These are phyloP conservation scores for Lipophrys pholis DNA, from an alignment of 2,113 vertebrate genomes.

Conservation along the genomic window DNA sequence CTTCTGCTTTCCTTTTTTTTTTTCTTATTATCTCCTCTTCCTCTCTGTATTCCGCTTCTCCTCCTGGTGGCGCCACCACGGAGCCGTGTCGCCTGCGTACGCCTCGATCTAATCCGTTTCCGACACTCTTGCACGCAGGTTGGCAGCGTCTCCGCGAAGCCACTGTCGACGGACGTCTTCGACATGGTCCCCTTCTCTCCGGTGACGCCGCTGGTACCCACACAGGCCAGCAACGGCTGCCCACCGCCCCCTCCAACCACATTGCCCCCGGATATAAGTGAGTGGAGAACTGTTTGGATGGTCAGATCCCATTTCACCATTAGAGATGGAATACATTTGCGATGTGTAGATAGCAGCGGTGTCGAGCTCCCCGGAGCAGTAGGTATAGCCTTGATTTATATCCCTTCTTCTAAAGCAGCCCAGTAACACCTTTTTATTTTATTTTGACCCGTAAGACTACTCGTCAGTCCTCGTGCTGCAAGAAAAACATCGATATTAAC, in stretches of 20 bases:
- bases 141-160: constrained; percentile 86
- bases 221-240: constrained; percentile 90
- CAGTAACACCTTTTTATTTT: no score
- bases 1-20: constrained; percentile 23
- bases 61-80: background rate
- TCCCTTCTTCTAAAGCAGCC: no score
- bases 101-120: constrained; percentile 5
- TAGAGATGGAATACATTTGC: no score
- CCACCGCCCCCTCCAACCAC: constrained; percentile 89
- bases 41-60: background rate
- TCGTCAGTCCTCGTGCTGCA: no score
- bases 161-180: constrained; percentile 92
- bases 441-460: no score
- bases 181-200: constrained; percentile 99
- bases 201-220: constrained; percentile 87
- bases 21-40: constrained; percentile 15
- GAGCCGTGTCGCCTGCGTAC: background rate
- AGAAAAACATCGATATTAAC: no score
- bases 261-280: constrained; percentile 90
- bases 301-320: no score
- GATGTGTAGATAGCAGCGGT: no score
- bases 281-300: constrained; percentile 65
- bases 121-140: constrained; percentile 78
- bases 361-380: no score
- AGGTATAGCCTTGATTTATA: no score